These are phyloP conservation scores for Eidolon dupreanum DNA, from an alignment of 2,797 vertebrate species.

Conservation along the genomic window DNA sequence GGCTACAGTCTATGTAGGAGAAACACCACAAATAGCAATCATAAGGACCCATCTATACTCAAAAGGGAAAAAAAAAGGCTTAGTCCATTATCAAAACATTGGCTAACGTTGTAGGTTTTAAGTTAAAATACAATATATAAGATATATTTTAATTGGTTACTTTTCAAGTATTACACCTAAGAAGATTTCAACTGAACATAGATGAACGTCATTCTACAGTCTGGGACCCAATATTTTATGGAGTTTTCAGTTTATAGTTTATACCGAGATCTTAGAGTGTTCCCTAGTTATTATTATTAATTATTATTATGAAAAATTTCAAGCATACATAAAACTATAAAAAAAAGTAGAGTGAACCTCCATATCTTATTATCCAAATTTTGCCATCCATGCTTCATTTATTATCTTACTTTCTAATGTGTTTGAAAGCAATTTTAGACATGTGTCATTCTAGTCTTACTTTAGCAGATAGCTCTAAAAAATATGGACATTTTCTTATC, in stretches of 20 bases:
- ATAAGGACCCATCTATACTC: neutral
- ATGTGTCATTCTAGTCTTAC: neutral
- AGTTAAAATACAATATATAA: neutral
- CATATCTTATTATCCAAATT: neutral
- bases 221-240: neutral
- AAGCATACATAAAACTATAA: neutral
- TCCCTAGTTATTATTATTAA: neutral
- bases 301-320: neutral
- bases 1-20: neutral
- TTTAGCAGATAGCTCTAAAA: neutral
- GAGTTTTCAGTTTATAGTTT: neutral
- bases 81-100: neutral
- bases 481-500: neutral
- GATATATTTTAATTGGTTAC: neutral
- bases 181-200: neutral
- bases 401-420: neutral
- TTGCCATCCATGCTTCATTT: neutral
- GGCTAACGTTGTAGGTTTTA: neutral
- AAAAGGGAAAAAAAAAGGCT: neutral
- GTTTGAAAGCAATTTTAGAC: slow-evolving; percentile 17
- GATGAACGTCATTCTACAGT: neutral
- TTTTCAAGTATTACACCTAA: slow-evolving; percentile 1
- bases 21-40: neutral
- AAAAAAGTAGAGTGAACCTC: neutral
- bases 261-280: neutral